Conservation (phyloP, 1,140 invertebrate genomes). For the Euwallacea similis region DNA sequence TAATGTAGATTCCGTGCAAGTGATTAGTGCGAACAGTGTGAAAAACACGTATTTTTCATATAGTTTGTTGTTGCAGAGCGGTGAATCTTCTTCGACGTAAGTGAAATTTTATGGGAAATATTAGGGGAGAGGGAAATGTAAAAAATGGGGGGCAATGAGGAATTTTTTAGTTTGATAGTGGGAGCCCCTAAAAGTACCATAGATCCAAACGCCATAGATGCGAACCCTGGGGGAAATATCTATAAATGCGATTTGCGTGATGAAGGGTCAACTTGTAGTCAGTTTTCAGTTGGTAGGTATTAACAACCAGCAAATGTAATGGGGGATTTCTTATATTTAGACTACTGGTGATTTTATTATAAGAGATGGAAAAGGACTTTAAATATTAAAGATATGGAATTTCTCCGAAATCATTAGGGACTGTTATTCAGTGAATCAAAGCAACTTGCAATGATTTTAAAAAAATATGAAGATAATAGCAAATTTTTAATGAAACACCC, state of each 20-base stretch:
- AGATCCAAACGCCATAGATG: neutral
- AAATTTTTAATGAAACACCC: too few relatives aligned
- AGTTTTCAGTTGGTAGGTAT: slow-evolving; percentile 8
- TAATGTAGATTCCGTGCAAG: slow-evolving; percentile 9
- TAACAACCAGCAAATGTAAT: neutral
- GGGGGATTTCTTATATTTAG: too few relatives aligned
- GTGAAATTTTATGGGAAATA: neutral
- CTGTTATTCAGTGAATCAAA: too few relatives aligned
- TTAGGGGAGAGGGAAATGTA: neutral
- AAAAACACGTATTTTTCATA: slow-evolving; percentile 25
- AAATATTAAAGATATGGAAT: too few relatives aligned
- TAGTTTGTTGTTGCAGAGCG: slow-evolving; percentile 12
- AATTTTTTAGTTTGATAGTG: slow-evolving; percentile 17
- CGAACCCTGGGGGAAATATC: slow-evolving; percentile 9
- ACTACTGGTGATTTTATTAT: too few relatives aligned
- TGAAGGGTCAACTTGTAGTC: slow-evolving; percentile 4
- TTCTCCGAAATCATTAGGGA: too few relatives aligned
- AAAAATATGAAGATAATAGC: too few relatives aligned
- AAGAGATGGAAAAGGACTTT: too few relatives aligned
- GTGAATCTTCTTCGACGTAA: slow-evolving; percentile 4
- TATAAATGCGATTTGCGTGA: slow-evolving; percentile 13
- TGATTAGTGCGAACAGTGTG: slow-evolving; percentile 8
- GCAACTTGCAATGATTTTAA: too few relatives aligned
- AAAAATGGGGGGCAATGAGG: neutral
- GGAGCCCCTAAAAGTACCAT: slow-evolving; percentile 10